Evolutionary conservation across 2,888 invertebrate genomes (phyloP).

Genomic region (Eueremaeus valkanovi): DNA sequence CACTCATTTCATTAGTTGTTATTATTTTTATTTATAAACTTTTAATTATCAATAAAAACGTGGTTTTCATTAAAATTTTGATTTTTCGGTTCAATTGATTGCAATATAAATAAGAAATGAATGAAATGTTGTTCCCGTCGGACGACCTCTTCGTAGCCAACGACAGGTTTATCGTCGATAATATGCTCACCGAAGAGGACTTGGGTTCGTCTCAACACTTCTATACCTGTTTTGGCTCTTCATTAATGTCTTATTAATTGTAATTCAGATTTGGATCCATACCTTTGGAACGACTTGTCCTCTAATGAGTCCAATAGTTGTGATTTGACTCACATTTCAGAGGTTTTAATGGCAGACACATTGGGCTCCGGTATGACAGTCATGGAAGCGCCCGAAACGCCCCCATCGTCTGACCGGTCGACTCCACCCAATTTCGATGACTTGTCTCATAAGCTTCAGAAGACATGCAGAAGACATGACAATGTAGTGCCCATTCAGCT

Average conservation of each 20-base stretch:
- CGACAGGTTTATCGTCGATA: slow-evolving; percentile 42
- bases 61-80: too few species aligned
- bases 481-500: neutral
- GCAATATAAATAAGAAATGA: slow-evolving; percentile 9
- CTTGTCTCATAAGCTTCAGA: neutral
- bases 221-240: too few species aligned
- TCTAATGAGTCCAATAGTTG: neutral
- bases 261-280: slow-evolving; percentile 11
- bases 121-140: neutral
- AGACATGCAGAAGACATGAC: too few species aligned
- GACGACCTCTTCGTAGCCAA: slow-evolving; percentile 10
- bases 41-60: too few species aligned
- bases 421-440: slow-evolving; percentile 32
- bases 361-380: neutral
- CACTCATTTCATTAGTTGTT: neutral
- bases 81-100: neutral
- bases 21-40: too few species aligned
- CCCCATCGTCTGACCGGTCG: slow-evolving; percentile 23
- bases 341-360: neutral
- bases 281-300: neutral
- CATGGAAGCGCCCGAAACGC: slow-evolving; percentile 29
- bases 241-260: neutral
- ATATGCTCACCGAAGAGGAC: slow-evolving; percentile 44
- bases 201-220: slow-evolving; percentile 25
- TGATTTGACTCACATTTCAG: neutral